Percentiles rank a stretch among this genome's conserved stretches.
phyloP scores from a whole-genome alignment of 2,797 vertebrate species.

The Acridotheres tristis region DNA sequence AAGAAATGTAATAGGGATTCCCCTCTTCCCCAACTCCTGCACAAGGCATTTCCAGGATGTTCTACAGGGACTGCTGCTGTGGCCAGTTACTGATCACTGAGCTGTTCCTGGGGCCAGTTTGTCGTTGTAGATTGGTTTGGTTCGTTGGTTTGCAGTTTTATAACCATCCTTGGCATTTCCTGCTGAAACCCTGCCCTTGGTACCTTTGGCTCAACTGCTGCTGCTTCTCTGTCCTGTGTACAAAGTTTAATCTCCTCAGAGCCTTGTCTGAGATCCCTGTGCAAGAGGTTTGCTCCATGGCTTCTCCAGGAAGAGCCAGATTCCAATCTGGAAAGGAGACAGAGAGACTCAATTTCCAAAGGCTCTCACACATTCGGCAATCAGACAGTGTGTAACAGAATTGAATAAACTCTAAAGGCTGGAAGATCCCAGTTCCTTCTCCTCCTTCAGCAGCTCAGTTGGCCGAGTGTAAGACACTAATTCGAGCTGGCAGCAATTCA shows the following conservation, averaged over 20 bases:
- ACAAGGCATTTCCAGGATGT: neutral
- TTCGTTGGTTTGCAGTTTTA: neutral
- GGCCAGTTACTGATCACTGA: accelerated
- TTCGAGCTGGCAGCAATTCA: slow-evolving; percentile 56
- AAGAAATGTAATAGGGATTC: neutral
- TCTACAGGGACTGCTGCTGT: neutral
- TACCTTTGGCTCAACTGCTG: neutral
- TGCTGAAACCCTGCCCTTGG: neutral
- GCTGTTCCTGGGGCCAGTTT: neutral
- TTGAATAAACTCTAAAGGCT: neutral
- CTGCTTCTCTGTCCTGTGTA: neutral
- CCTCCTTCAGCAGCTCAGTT: neutral
- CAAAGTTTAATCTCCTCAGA: neutral
- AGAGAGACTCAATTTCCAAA: neutral
- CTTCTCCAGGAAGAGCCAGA: accelerated
- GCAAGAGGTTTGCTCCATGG: neutral
- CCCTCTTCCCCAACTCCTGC: accelerated
- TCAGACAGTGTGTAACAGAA: too few relatives aligned
- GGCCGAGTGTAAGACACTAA: neutral
- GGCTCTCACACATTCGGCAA: accelerated
- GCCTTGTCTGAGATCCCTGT: neutral
- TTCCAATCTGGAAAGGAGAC: neutral
- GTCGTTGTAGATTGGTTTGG: neutral
- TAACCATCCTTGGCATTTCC: neutral
- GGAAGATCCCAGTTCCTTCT: neutral